Base-by-base conservation (phyloP, 2,888 invertebrate species). In the Embidobia sp. region DNA sequence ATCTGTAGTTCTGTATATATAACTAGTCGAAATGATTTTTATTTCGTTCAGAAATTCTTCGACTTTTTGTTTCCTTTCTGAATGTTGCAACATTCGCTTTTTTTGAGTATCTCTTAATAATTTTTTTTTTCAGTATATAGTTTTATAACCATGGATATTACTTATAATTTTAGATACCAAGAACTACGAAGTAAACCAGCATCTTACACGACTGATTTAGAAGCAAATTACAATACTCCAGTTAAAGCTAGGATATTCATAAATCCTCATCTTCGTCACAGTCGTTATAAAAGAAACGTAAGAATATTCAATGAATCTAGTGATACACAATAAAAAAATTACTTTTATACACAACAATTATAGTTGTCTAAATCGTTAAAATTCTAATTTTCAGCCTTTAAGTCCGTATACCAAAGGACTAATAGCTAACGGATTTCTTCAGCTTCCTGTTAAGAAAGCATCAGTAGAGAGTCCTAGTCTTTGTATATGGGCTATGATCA, bases 401-500 rank as follows among this genome's bases (percentile, higher is more conserved):
- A 83, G 77, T 76, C 87, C 87, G n/a, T n/a, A 2, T 22, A 22
- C 22, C 11, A 69, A 63, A 2, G 89, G 88, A 2, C 26, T 77
- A 6, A 16, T 16, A 48, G 85, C 74, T 0, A 5, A 77, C n/a
- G 64, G 70, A 33, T 88, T 88, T 70, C 88, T 86, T 2, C 82
- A 70, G 82, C 90, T 80, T 87, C 90, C 83, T 85, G 94, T 86
- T 90, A 91, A 0, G 79, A 87, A n/a, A 66, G 89, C 63, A 84
- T 89, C 78, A 82, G 88, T 3, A 27, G 83, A 87, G 53, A 90
- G 90, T 16, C 90, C 93, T 0, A 91, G 93, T 5, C 91, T 92
- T 0, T 96, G 96, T 83, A 93, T 94, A 0, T 93, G 94, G 92
- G 95, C 95, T 0, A 94, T 95, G 49, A 90, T 95, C 3, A 92